Evolutionary conservation across 2,113 vertebrate species (phyloP).

Genomic region (Corydoras maculifer): DNA sequence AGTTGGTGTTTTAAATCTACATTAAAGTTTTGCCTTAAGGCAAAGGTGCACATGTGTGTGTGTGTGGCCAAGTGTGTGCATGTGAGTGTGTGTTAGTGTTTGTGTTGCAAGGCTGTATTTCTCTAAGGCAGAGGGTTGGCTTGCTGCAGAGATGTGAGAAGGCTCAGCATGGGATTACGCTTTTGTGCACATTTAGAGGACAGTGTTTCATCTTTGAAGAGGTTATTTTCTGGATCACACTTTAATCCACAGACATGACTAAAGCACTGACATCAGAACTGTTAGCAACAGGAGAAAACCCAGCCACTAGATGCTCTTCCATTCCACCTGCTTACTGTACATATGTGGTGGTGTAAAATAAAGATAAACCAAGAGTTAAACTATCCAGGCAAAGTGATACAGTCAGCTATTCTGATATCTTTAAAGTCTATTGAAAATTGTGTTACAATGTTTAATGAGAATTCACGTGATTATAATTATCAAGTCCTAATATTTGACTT

Average conservation of each 20-base stretch:
- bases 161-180: conserved; percentile 1
- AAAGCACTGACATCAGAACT: background rate
- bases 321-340: too few species aligned
- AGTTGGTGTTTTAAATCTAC: conserved; percentile 4
- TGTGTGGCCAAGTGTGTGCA: background rate
- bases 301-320: background rate
- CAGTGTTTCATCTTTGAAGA: conserved; percentile 4
- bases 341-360: too few species aligned
- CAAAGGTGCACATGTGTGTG: background rate
- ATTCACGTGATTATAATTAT: too few species aligned
- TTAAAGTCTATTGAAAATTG: too few species aligned
- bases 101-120: background rate
- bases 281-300: background rate
- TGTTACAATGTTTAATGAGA: too few species aligned
- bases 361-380: too few species aligned
- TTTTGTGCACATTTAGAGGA: conserved; percentile 11
- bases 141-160: background rate
- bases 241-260: conserved; percentile 9
- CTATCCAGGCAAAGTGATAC: too few species aligned
- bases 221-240: conserved; percentile 14
- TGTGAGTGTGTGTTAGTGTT: conserved; percentile 2
- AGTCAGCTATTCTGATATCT: too few species aligned
- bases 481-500: too few species aligned
- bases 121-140: conserved; percentile 13
- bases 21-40: conserved; percentile 15